Evolutionary conservation across 1,140 invertebrate genomes (phyloP).

Genomic region (Tyrophagus putrescentiae): DNA sequence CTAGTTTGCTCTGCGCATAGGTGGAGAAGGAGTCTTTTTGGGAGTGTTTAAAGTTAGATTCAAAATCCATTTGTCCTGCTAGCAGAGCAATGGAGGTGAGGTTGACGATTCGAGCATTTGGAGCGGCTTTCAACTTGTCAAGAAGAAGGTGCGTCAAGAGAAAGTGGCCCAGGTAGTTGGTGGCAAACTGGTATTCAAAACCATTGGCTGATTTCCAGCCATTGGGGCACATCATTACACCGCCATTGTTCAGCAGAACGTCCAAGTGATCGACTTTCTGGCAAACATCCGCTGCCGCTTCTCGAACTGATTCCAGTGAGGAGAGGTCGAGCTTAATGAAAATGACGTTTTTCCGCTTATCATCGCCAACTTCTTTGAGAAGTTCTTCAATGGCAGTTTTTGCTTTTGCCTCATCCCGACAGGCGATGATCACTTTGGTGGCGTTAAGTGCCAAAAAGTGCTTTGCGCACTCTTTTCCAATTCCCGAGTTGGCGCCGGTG

Average conservation of each 20-base stretch:
- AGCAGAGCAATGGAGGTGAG: not conserved
- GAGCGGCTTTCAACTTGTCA: constrained; percentile 48
- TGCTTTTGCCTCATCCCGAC: no score
- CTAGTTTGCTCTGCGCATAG: constrained; percentile 75
- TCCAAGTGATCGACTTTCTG: constrained; percentile 41
- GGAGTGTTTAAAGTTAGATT: no score
- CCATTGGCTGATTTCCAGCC: constrained; percentile 51
- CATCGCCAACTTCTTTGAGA: no score
- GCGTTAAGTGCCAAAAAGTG: no score
- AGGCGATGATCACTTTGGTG: no score
- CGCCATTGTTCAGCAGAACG: constrained; percentile 65
- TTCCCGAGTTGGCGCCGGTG: no score
- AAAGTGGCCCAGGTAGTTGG: constrained; percentile 34
- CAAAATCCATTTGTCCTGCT: not conserved
- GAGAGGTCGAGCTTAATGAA: constrained; percentile 61
- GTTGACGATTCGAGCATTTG: constrained; percentile 24
- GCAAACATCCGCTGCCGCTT: constrained; percentile 48
- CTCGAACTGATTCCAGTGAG: constrained; percentile 53
- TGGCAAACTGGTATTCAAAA: constrained; percentile 52
- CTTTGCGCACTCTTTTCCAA: no score
- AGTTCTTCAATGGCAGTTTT: no score
- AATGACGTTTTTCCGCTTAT: no score
- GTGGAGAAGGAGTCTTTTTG: no score
- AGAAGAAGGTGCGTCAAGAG: constrained; percentile 66
- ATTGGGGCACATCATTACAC: constrained; percentile 37